Evolutionary conservation across 2,888 invertebrate species (phyloP).

Genomic region (Ametastegia equiseti): DNA sequence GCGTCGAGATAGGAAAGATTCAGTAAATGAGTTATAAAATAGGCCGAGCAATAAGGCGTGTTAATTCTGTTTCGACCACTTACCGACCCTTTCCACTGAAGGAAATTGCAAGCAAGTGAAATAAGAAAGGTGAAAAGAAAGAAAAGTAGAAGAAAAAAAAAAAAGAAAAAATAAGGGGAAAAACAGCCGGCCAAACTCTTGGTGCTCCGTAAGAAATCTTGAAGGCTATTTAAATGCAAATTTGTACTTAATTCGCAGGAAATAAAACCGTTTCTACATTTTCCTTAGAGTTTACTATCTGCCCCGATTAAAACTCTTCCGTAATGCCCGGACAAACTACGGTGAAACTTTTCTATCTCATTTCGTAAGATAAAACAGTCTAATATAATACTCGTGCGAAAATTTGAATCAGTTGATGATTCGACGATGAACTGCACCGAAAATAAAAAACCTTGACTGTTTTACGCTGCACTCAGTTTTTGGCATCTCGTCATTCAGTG

Average conservation of each 20-base stretch:
- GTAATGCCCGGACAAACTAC: slow-evolving; percentile 16
- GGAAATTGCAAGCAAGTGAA: slow-evolving; percentile 72
- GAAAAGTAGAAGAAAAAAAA: slow-evolving; percentile 36
- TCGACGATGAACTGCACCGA: not conserved
- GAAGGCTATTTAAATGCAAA: slow-evolving; percentile 68
- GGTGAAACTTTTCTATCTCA: not conserved
- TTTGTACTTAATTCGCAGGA: slow-evolving; percentile 64
- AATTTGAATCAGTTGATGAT: not conserved
- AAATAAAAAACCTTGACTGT: slow-evolving; percentile 14
- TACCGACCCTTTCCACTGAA: slow-evolving; percentile 70
- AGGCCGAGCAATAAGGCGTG: slow-evolving; percentile 65
- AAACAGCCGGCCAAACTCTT: slow-evolving; percentile 46
- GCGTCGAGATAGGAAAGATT: slow-evolving; percentile 30
- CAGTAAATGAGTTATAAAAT: slow-evolving; percentile 34
- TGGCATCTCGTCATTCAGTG: slow-evolving; percentile 16
- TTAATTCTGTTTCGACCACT: slow-evolving; percentile 71
- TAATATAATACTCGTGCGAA: not conserved
- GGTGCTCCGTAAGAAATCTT: slow-evolving; percentile 56
- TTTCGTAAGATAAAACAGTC: not conserved
- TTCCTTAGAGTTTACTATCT: slow-evolving; percentile 13
- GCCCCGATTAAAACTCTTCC: slow-evolving; percentile 14
- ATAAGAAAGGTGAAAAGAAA: slow-evolving; percentile 62
- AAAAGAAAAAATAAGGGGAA: slow-evolving; percentile 32
- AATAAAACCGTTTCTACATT: slow-evolving; percentile 47
- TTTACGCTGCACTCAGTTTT: not conserved